Conservation (phyloP, 1,140 invertebrate species). For the Calliopsis andreniformis region DNA sequence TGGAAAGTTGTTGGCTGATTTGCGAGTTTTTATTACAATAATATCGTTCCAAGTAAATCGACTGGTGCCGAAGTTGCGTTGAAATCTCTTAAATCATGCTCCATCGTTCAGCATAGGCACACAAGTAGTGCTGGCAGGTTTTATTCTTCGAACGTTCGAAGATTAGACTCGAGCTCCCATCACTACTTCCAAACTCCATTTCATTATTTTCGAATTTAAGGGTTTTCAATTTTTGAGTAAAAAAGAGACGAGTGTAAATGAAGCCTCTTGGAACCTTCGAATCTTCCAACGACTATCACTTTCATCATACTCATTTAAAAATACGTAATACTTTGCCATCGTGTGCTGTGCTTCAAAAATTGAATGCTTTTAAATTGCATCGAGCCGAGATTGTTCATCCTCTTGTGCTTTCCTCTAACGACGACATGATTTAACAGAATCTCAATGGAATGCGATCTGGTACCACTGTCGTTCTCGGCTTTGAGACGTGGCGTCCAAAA, state of each 20-base stretch:
- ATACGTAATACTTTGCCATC: neutral
- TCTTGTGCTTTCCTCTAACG: neutral
- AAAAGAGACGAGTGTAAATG: neutral
- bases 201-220: neutral
- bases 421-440: slow-evolving; percentile 6
- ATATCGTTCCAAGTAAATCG: slow-evolving; percentile 34
- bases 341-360: neutral
- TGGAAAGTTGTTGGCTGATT: slow-evolving; percentile 49
- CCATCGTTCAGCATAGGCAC: neutral
- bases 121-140: too few relatives aligned
- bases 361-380: neutral
- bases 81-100: slow-evolving; percentile 8
- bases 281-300: neutral
- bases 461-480: slow-evolving; percentile 20
- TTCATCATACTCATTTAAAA: neutral
- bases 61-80: slow-evolving; percentile 20
- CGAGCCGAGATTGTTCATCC: neutral
- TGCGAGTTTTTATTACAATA: slow-evolving; percentile 45
- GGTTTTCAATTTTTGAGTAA: neutral
- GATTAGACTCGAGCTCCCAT: too few relatives aligned
- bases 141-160: too few relatives aligned
- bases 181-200: too few relatives aligned
- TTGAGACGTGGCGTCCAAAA: neutral
- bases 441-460: slow-evolving; percentile 3
- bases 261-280: neutral